Base-by-base conservation (phyloP, 2,113 vertebrate species). In the Xenopus borealis region DNA sequence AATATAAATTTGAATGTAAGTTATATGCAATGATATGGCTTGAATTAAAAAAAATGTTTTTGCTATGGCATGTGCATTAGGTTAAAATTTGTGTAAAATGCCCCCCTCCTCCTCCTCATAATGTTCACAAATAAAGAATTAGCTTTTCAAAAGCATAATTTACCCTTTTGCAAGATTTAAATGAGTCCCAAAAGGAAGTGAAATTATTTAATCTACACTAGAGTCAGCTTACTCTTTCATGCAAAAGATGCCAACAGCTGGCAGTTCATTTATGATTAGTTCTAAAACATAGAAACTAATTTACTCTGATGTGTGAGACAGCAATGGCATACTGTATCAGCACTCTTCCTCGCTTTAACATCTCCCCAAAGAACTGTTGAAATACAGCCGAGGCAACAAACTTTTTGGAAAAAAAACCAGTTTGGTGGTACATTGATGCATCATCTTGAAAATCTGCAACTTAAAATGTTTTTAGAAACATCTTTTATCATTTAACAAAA, bases 251-350 rank as follows among this genome's bases (percentile, higher is more conserved):
- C 58, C 62, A 80, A 58, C 61, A 81, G 71, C 69, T 84, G 61
- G 2, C 71, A 18, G 45, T 79, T 80, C 75, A 72, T 69, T 78
- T 19, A 27, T 47, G 64, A 71, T 81, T 82, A 71, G 53, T 81
- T 81, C 23, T 78, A 66, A 82, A 85, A 75, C 55, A 78, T 83
- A 80, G 46, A 65, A 72, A 68, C 8, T 55, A 50, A 69, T 82
- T 74, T 72, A 53, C 13, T 76, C 7, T 74, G 63, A 71, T 78
- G 20, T 78, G 55, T 79, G 47, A 81, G 62, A 74, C 12, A 71
- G 72, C 20, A 45, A 17, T 66, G 12, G 4, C 7, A 27, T 55
- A 12, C 40, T 70, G 0, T 78, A 72, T 71, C 19, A 79, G 52
- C 10, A 61, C 27, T 62, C 0, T 1, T 64, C 14, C 7, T 70